phyloP scores from a whole-genome alignment of 1,140 invertebrate genomes.

The Lethrus apterus region DNA sequence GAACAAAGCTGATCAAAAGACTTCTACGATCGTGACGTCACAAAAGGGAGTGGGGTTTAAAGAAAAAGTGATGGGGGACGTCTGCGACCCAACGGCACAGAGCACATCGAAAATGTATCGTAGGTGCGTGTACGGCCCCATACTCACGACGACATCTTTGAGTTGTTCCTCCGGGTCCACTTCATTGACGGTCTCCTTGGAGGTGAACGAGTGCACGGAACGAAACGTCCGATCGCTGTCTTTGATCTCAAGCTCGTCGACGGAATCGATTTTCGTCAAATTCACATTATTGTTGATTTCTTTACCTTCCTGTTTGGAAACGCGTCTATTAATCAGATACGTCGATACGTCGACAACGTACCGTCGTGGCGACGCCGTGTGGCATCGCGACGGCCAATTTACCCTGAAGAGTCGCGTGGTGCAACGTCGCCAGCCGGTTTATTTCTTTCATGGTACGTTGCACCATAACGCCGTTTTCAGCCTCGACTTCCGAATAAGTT shows the following conservation, averaged over 20 bases:
- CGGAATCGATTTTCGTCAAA: neutral
- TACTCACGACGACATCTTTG: slow-evolving; percentile 19
- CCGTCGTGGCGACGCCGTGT: too few species aligned
- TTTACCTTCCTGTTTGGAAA: slow-evolving; percentile 1
- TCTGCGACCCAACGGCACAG: too few species aligned
- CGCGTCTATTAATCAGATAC: neutral
- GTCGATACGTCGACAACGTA: neutral
- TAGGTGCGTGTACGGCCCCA: too few species aligned
- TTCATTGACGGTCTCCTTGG: slow-evolving; percentile 4
- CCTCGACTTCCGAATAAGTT: slow-evolving; percentile 59
- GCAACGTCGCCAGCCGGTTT: slow-evolving; percentile 53
- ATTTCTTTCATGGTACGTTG: slow-evolving; percentile 51
- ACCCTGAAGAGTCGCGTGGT: slow-evolving; percentile 49
- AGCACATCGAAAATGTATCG: too few species aligned
- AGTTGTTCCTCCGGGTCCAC: slow-evolving; percentile 11
- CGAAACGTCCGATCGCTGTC: too few species aligned
- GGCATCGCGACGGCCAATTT: slow-evolving; percentile 22
- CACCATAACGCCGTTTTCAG: slow-evolving; percentile 59
- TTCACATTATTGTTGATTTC: slow-evolving; percentile 26
- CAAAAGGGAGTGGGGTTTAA: too few species aligned
- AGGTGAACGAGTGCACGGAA: neutral
- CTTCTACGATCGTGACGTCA: too few species aligned
- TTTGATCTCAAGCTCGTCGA: neutral
- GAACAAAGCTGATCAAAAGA: too few species aligned
- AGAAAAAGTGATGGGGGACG: too few species aligned